These are phyloP conservation scores for Hypercompe scribonia DNA, from an alignment of 2,888 invertebrate genomes.

Conservation along the genomic window DNA sequence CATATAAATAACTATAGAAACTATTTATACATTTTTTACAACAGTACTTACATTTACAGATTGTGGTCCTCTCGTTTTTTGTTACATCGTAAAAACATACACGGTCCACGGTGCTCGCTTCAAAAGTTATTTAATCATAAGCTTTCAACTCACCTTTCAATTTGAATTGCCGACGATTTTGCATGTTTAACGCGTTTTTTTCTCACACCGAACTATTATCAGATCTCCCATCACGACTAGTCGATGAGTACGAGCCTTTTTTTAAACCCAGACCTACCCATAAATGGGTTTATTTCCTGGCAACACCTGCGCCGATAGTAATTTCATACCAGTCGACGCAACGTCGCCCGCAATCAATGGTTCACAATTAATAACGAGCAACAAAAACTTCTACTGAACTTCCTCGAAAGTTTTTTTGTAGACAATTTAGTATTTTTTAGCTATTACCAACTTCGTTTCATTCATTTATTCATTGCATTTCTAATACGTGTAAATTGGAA, in stretches of 20 bases:
- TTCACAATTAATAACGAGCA: conserved; percentile 43
- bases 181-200: conserved; percentile 61
- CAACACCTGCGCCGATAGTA: conserved; percentile 57
- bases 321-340: conserved; percentile 49
- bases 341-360: conserved; percentile 53
- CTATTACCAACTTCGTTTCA: conserved; percentile 40
- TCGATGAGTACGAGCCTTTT: conserved; percentile 33
- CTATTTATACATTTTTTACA: conserved; percentile 58
- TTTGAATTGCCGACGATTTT: conserved; percentile 69
- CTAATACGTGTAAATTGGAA: conserved; percentile 10
- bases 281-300: conserved; percentile 59
- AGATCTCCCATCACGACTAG: conserved; percentile 56
- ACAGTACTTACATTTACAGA: conserved; percentile 58
- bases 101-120: conserved; percentile 63
- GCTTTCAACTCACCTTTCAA: conserved; percentile 77
- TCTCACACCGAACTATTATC: conserved; percentile 60
- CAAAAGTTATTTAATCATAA: conserved; percentile 74
- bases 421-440: conserved; percentile 39
- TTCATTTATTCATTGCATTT: no score
- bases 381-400: conserved; percentile 50
- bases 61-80: conserved; percentile 64
- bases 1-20: conserved; percentile 50
- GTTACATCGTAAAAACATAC: conserved; percentile 67
- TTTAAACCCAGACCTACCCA: conserved; percentile 56
- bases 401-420: conserved; percentile 52